phyloP scores from a whole-genome alignment of 2,113 vertebrate genomes.

The Oreochromis tanganicae region DNA sequence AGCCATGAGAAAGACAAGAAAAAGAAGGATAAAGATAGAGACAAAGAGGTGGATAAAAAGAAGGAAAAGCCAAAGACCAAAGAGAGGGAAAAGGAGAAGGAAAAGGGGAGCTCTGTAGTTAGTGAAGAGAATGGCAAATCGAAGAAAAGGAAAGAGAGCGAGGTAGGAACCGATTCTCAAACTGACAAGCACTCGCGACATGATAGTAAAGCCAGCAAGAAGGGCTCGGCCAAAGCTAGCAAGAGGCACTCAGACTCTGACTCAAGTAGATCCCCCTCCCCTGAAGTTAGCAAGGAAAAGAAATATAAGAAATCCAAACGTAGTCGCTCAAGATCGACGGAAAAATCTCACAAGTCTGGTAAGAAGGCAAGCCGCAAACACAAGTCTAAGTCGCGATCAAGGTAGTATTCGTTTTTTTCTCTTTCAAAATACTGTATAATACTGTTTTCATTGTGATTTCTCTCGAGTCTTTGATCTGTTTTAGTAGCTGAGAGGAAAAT shows the following conservation, averaged over 20 bases:
- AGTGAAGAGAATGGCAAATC: slow-evolving; percentile 82
- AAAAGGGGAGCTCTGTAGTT: slow-evolving; percentile 61
- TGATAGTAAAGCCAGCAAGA: slow-evolving; percentile 82
- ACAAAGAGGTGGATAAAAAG: slow-evolving; percentile 79
- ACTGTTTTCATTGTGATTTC: slow-evolving; percentile 44
- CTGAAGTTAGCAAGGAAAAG: slow-evolving; percentile 95
- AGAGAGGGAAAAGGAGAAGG: slow-evolving; percentile 77
- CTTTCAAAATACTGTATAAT: slow-evolving; percentile 60
- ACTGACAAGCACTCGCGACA: slow-evolving; percentile 83
- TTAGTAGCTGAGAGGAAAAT: not conserved
- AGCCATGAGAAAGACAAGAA: slow-evolving; percentile 87
- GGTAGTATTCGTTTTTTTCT: slow-evolving; percentile 96
- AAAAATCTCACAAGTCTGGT: slow-evolving; percentile 99
- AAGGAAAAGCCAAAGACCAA: slow-evolving; percentile 84
- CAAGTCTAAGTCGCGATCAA: slow-evolving; percentile 99
- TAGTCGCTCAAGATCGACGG: slow-evolving; percentile 95
- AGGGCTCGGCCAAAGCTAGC: slow-evolving; percentile 83
- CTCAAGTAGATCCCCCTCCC: slow-evolving; percentile 91
- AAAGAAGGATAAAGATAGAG: slow-evolving; percentile 86
- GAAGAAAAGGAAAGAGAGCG: slow-evolving; percentile 87
- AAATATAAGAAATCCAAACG: slow-evolving; percentile 98
- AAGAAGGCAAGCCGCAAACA: slow-evolving; percentile 99
- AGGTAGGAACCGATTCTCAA: slow-evolving; percentile 77
- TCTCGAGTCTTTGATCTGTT: slow-evolving; percentile 6
- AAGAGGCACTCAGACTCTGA: slow-evolving; percentile 89